A percentile compares a stretch with the other conserved stretches of the same genome.
phyloP scores from a whole-genome alignment of 2,888 invertebrate species.

The Drosophila robusta region DNA sequence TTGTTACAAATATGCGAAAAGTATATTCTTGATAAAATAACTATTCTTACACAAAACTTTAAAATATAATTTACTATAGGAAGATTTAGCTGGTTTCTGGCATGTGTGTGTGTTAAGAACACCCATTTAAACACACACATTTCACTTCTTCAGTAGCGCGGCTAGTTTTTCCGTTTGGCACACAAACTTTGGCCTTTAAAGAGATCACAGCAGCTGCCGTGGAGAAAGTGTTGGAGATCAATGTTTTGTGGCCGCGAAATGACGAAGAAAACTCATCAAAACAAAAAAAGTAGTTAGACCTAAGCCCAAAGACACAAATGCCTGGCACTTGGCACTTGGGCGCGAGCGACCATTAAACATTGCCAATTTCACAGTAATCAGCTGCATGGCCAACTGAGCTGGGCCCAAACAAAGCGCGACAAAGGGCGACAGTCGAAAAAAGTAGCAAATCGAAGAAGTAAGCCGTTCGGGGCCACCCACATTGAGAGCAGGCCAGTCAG shows the following conservation, averaged over 20 bases:
- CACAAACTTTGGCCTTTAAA: slow-evolving; percentile 28
- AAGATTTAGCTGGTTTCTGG: background rate
- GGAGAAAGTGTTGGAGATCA: slow-evolving; percentile 61
- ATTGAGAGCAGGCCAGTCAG: slow-evolving; percentile 48
- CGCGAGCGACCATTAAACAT: slow-evolving; percentile 64
- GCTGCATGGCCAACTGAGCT: slow-evolving; percentile 54
- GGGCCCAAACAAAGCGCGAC: slow-evolving; percentile 38
- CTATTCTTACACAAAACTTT: no score
- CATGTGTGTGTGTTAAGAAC: slow-evolving; percentile 11
- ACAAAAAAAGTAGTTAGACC: slow-evolving; percentile 66
- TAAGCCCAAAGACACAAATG: slow-evolving; percentile 4
- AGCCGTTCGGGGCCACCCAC: slow-evolving; percentile 79
- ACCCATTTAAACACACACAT: slow-evolving; percentile 5
- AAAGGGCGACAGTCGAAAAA: slow-evolving; percentile 30
- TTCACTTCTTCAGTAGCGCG: slow-evolving; percentile 30
- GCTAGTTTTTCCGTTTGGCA: slow-evolving; percentile 19
- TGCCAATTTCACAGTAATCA: slow-evolving; percentile 79
- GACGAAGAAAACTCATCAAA: slow-evolving; percentile 68
- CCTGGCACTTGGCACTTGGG: slow-evolving; percentile 23
- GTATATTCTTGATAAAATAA: no score
- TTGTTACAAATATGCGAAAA: no score
- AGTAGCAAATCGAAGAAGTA: slow-evolving; percentile 67
- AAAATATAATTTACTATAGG: no score
- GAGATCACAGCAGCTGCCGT: slow-evolving; percentile 22
- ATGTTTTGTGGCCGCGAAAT: slow-evolving; percentile 31